Percentiles rank a stretch among this genome's conserved stretches.
phyloP scores from a whole-genome alignment of 2,113 vertebrate genomes.

The Tor tambroides region DNA sequence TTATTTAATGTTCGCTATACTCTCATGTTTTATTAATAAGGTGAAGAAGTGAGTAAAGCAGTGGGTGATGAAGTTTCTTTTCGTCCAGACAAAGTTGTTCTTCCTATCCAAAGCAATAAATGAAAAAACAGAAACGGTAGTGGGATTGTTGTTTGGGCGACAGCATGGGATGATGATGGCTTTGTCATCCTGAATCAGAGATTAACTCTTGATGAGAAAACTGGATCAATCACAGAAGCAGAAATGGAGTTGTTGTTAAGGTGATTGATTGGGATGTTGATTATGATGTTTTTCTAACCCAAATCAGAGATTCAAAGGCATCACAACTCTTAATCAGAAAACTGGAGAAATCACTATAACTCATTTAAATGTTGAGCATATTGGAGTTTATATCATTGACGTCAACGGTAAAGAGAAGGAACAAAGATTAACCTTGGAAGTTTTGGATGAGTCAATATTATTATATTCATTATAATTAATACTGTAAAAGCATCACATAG shows the following conservation, averaged over 20 bases:
- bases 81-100: background rate
- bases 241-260: background rate
- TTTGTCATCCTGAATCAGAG: too few species aligned
- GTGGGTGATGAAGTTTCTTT: background rate
- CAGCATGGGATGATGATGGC: too few species aligned
- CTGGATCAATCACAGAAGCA: too few species aligned
- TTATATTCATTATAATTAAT: too few species aligned
- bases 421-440: background rate
- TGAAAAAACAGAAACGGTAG: background rate
- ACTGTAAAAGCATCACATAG: too few species aligned
- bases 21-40: background rate
- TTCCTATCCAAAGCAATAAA: background rate
- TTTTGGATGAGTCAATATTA: background rate
- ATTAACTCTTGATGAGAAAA: too few species aligned
- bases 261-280: background rate
- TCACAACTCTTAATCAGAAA: background rate
- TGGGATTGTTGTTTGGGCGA: too few species aligned
- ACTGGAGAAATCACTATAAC: background rate
- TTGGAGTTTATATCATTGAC: background rate
- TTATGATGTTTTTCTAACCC: too few species aligned
- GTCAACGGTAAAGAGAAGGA: background rate
- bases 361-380: background rate
- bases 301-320: background rate
- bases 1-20: too few species aligned
- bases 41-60: background rate